Evolutionary conservation across 2,113 vertebrate genomes (phyloP), one percentile per base, ranked within the genome.

Genomic region (Hypocryptadius cinnamomeus): DNA sequence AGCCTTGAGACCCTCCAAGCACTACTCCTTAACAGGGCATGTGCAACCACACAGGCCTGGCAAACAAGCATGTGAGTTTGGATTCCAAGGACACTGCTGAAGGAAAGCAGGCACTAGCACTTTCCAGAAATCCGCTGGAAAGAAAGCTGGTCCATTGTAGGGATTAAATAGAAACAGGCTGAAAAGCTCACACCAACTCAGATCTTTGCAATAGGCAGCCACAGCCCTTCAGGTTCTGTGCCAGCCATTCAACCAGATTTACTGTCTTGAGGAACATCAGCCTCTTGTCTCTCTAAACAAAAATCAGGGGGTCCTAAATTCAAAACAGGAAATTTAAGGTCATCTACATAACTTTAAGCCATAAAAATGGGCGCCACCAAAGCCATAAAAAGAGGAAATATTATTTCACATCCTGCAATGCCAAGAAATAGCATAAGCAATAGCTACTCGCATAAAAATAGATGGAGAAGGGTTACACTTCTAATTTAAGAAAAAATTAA

Each of bases 191-290:
- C 35, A 88, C 25, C n/a, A 90, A 5, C 20, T 53, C 63, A 77
- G 54, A 83, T 53, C 68, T 79, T 79, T 84, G 51, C 72, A 94
- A 59, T 5, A 83, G 59, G 60, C 8, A 0, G 77, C 72, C 64
- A 84, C 56, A 86, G 80, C 61, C 74, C 76, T 79, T 61, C 2
- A 5, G 39, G 35, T 60, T 81, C 73, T 68, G 84, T 74, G 87
- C 84, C 91, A 95, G 73, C 51, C 89, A 89, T 92, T 91, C 91
- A 91, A 63, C 11, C 31, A 91, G 44, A 86, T 47, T 89, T 74
- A 73, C 60, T 57, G n/a, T 64, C 56, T 44, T 11, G 47, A 84
- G 44, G 40, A 90, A 71, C 53, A 50, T 10, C 13, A 2, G 30
- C 22, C n/a, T 89, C 66, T 77, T 39, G 45, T 30, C 53, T 77